Base-by-base conservation (phyloP, 2,113 vertebrate genomes). In the Mohoua ochrocephala region DNA sequence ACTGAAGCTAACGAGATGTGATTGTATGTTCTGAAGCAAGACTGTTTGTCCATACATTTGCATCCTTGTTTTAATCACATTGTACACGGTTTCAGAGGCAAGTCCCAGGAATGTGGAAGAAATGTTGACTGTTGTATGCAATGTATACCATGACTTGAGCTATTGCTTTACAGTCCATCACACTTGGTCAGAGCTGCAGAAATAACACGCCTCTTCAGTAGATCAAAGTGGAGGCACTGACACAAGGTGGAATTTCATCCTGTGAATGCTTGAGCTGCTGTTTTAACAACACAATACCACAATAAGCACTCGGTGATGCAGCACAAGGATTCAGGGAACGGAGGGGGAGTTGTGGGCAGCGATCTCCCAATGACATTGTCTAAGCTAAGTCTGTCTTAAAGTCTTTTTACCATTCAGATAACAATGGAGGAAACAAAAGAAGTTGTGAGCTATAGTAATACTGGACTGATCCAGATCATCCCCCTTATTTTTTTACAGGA, bases 161-260 rank as follows among this genome's bases (percentile, higher is more conserved):
- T 89, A 50, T 94, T 96, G 74, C 84, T 96, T 96, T 93, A 94
- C 87, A 83, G 78, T 54, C 78, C 68, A 74, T 91, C 75, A 90
- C 90, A 54, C 82, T 93, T 65, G 61, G 54, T 88, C 41, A 50
- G 69, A 91, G 45, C 18, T 89, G 87, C 78, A 93, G 81, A 96
- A 96, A 39, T 79, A 95, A 96, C 78, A 79, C 0, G 45, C 21
- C 22, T 57, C 49, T 91, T 73, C 70, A 77, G 67, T 63, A 88
- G 93, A 94, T 95, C 70, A 90, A 96, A 96, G 93, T 16, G 60
- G n/a, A 95, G 74, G 65, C 87, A 24, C 69, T 87, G 84, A 56
- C 87, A 89, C 84, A 95, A 96, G 95, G 84, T 96, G 95, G 75
- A 93, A 96, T 96, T 94, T 91, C 82, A 83, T 45, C 59, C 67